Evolutionary conservation across 2,888 invertebrate genomes (phyloP), one percentile per base, ranked within the genome.

Genomic region (Polydrusus cervinus): DNA sequence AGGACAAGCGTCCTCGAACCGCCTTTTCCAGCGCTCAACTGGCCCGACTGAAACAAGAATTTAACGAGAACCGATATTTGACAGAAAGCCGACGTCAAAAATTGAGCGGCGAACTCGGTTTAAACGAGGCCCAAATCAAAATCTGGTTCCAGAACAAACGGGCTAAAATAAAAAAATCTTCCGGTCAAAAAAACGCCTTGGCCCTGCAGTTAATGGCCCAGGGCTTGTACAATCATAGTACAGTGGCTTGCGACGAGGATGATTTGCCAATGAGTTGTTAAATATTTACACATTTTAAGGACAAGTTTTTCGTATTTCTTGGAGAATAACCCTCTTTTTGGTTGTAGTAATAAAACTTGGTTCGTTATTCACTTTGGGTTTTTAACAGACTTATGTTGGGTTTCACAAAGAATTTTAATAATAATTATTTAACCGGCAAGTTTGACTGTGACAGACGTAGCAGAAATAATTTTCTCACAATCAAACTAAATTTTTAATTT

Each of bases 111-210:
- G 97, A 97, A 83, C 89, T 98, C 74, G 95, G 96, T 0, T 90
- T 98, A 75, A 97, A 98, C 82, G 98, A 99, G 87, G 97, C 97
- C 0, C 98, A 98, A 89, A 98, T 97, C 86, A 97, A 97, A 90
- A 97, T 97, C 87, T 97, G 97, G 97, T 97, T 97, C 89, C 96
- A 98, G 89, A 97, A 98, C 89, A 97, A 98, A 87, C 90, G 98
- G 14, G 98, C 98, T 78, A 98, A 98, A 89, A 94, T 97, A 87
- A 98, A 98, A 90, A 98, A 98, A 86, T 91, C 95, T 0, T 92
- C 92, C 0, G 96, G 96, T 0, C 93, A 94, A 80, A 92, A 94
- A 83, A 95, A 96, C 87, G 94, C 95, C 0, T 88, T 97, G 70
- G 97, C 97, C 0, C 85, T 96, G 71, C 96, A 97, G 84, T 90